Base-by-base conservation (phyloP, 2,797 vertebrate genomes). In the Toxotes lorentzi region DNA sequence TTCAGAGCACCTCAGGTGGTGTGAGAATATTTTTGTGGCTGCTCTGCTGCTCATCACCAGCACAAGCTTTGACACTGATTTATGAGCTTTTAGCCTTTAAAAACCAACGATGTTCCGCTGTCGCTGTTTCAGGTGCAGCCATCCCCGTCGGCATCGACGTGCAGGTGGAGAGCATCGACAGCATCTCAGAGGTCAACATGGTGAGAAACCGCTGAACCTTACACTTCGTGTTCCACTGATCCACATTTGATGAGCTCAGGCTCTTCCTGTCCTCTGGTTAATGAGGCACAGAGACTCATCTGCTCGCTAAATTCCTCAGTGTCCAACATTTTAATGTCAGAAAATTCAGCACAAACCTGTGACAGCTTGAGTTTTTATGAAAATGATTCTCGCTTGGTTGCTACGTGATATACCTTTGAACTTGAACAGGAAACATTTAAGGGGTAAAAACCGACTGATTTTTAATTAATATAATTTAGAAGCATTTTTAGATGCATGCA, bases 161-260 rank as follows among this genome's bases (percentile, higher is more conserved):
- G 51, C 97, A 98, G 88, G 94, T 97, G 91, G 97, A 98, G 94
- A 99, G 97, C 86, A 96, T 97, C 79, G 96, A 98, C 93, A 96
- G 97, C 93, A 97, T 99, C 95, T 98, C 97, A 34, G 97, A 98
- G 93, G 96, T 97, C 88, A 96, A 98, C 92, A 98, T 98, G 97
- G 96, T 98, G 90, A 90, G 91, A 7, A 64, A 7, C 5, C 8
- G 0, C 43, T 19, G n/a, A 19, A 10, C 48, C 4, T 41, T 41
- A 41, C 12, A 1, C n/a, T 30, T 54, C 14, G 1, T 27, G 17
- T 16, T 30, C 12, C 6, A 12, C n/a, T 7, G 2, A 8, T 32
- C 7, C 7, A 5, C 0, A 17, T 40, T 4, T 19, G n/a, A n/a
- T n/a, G n/a, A n/a, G n/a, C 14, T 30, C 14, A 12, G 50, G 4